Percentiles rank a stretch among this genome's conserved stretches.
These are phyloP conservation scores for Piprites chloris DNA, from an alignment of 2,113 vertebrate species.

Conservation along the genomic window DNA sequence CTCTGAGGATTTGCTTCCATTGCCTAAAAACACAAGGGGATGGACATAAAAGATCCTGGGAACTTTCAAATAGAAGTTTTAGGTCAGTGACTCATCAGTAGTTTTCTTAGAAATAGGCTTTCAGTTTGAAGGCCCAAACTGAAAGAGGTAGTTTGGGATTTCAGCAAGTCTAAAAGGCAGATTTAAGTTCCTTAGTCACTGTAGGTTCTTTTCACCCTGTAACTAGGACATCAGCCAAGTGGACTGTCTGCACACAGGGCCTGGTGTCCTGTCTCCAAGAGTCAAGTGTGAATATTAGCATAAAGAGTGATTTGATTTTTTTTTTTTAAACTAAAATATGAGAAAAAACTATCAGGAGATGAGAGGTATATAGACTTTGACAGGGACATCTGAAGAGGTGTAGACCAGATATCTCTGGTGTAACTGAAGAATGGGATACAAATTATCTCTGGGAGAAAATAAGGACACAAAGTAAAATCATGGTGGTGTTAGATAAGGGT, in stretches of 20 bases:
- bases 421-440: background rate
- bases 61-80: background rate
- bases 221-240: too few species aligned
- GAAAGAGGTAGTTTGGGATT: background rate
- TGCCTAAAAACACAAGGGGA: background rate
- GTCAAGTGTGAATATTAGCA: background rate
- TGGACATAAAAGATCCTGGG: background rate
- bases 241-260: background rate
- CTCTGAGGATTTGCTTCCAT: background rate
- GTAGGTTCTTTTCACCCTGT: background rate
- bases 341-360: background rate
- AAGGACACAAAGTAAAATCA: background rate
- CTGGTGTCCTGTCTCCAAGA: background rate
- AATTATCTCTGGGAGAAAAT: background rate
- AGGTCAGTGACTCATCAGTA: background rate
- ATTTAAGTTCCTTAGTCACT: background rate
- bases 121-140: background rate
- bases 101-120: background rate
- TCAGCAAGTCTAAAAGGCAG: background rate
- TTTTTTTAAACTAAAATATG: background rate
- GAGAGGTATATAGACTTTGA: background rate
- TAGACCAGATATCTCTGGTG: background rate
- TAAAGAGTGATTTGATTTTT: background rate
- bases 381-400: background rate
- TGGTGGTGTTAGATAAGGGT: background rate